Base-by-base conservation (phyloP, 1,140 invertebrate species). In the Dreissena rostriformis region DNA sequence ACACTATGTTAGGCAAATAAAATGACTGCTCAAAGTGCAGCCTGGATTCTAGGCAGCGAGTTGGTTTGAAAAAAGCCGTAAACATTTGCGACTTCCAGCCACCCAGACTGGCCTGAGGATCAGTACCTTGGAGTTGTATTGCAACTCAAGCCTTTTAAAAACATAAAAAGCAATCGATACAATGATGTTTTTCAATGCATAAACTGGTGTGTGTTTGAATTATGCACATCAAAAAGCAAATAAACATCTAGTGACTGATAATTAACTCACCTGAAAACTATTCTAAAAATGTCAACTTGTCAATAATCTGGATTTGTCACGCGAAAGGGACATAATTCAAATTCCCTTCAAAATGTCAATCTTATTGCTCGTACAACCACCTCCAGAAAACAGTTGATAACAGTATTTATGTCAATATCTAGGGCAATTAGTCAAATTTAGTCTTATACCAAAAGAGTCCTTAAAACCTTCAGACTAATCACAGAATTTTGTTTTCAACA, bases 401-500 rank as follows among this genome's bases (percentile, higher is more conserved):
- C 1, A 29, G 24, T 15, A 12, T 67, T 67, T 24, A 67, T 26
- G 14, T 15, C 2, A n/a, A 67, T n/a, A 4, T n/a, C 22, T 24
- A 67, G 22, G 5, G 14, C 65, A 26, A 28, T 15, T 67, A 8
- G 14, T 15, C 29, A n/a, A 28, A 28, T 22, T n/a, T 8, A 1
- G 65, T 5, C 24, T 26, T 28, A 67, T 28, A 29, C 7, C 24
- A 67, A 22, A 8, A 67, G 14, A 67, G 14, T 15, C 29, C 24
- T 24, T 15, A 24, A 67, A 67, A n/a, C 14, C 8, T 28, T 28
- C 0, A 24, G 2, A n/a, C 8, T 28, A 67, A 67, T 28, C 70
- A 72, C 70, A 52, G 73, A 53, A 71, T 79, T 80, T 63, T 49
- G 65, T 26, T 29, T 80, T 63, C 65, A 80, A 80, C 77, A 80